phyloP scores from a whole-genome alignment of 2,797 vertebrate genomes.

The Gymnothorax reevesii region DNA sequence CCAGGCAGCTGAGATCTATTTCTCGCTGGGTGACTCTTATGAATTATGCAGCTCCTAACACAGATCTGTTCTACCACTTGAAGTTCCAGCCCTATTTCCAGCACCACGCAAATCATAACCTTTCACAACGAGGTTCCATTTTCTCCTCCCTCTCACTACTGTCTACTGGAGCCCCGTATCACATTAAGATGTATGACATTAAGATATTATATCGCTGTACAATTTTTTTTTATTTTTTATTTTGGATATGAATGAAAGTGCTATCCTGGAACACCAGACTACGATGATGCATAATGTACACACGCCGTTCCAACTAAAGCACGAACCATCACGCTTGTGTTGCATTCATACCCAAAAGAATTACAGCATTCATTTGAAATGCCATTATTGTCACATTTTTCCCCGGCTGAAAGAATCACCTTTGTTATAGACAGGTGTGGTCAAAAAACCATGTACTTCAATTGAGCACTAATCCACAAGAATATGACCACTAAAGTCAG shows the following conservation, averaged over 20 bases:
- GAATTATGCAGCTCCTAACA: slow-evolving; percentile 56
- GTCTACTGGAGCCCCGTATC: not conserved
- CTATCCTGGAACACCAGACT: not conserved
- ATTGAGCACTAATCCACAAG: not conserved
- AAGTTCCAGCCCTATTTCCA: slow-evolving; percentile 21
- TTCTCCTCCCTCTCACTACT: not conserved
- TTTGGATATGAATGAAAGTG: not conserved
- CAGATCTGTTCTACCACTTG: slow-evolving; percentile 21
- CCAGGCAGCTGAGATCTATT: slow-evolving; percentile 45
- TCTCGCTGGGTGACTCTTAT: slow-evolving; percentile 52
- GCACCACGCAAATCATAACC: not conserved
- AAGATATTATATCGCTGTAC: not conserved
- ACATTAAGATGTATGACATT: not conserved
- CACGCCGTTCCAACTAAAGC: not conserved
- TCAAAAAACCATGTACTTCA: not conserved
- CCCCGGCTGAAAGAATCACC: not conserved
- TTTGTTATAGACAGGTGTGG: not conserved
- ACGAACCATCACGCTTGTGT: not conserved
- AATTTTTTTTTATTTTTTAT: not conserved
- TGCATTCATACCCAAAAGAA: not conserved
- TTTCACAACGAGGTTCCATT: not conserved
- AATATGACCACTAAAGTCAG: not conserved
- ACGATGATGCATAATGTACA: not conserved
- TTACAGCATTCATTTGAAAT: too few species aligned
- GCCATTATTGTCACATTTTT: not conserved